Evolutionary conservation across 2,888 invertebrate genomes (phyloP), one percentile per base, ranked within the genome.

Genomic region (Ectropis crepuscularia): DNA sequence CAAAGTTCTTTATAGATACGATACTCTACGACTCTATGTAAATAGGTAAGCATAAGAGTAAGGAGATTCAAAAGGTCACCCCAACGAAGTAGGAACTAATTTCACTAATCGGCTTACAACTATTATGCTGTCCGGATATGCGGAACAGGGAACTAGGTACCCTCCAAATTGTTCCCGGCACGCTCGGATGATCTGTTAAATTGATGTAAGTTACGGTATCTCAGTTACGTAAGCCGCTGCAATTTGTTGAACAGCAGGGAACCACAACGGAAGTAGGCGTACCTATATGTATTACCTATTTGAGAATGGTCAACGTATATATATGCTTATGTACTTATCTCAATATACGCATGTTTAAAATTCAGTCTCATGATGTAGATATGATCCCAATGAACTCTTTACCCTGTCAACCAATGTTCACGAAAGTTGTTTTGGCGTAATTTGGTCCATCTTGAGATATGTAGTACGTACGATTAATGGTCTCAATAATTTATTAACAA

Each of bases 161-260:
- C 77, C 68, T 71, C 72, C 71, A 81, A 83, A 86, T 82, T 83
- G 82, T 82, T 82, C 72, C 69, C 64, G 65, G 48, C 70, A 71
- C 77, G 83, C 77, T 77, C 58, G 79, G 78, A 73, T 79, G 81
- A 75, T 78, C 74, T 72, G 73, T 64, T 77, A 81, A 84, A 85
- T 85, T 85, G 81, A 77, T 79, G 77, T 74, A 73, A 65, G 65
- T 60, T 65, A 65, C 57, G 57, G 64, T 57, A 39, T 45, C 46
- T 47, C 57, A 38, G 59, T 60, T 50, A 39, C 53, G 46, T 57
- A 57, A 64, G 57, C 62, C 60, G 36, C 41, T 63, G 41, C 55
- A 51, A 63, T 65, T 63, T 61, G 54, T 59, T 47, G 51, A 28
- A 10, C 45, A 48, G 55, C 6, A 8, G 51, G 51, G 41, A n/a